Percentiles rank a stretch among this genome's conserved stretches.
These are phyloP conservation scores for Hyalella azteca DNA, from an alignment of 2,888 invertebrate genomes.

Conservation along the genomic window DNA sequence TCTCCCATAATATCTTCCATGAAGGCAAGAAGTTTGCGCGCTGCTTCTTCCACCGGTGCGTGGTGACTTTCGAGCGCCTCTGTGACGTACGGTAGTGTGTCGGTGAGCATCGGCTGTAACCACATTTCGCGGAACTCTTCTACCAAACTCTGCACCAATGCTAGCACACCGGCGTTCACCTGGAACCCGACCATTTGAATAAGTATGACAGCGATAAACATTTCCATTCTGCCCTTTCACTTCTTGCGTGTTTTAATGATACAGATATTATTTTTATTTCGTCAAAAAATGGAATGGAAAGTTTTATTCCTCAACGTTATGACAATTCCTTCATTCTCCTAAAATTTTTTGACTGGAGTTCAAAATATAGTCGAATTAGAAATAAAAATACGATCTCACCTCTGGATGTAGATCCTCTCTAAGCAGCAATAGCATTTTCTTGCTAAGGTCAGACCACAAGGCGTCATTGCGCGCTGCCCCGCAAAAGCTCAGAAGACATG, in stretches of 20 bases:
- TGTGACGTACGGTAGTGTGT: constrained; percentile 46
- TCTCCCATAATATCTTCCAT: constrained; percentile 22
- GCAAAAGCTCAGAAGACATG: background rate
- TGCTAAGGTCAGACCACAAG: constrained; percentile 21
- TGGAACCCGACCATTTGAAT: background rate
- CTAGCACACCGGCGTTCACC: constrained; percentile 11
- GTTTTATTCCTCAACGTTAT: no score
- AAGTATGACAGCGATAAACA: background rate
- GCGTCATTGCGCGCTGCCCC: constrained; percentile 19
- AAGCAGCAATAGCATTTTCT: background rate
- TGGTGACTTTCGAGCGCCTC: constrained; percentile 22
- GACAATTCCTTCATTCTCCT: no score
- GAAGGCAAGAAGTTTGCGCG: background rate
- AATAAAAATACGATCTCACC: no score
- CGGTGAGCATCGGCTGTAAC: constrained; percentile 52
- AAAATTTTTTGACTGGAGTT: no score
- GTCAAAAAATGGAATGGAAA: no score
- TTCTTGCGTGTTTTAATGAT: no score
- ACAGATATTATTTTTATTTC: no score
- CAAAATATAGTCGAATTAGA: no score
- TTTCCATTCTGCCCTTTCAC: background rate
- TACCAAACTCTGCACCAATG: constrained; percentile 11
- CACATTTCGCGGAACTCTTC: constrained; percentile 49
- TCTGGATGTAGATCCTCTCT: constrained; percentile 21
- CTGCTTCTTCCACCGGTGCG: background rate